Percentiles rank a stretch among this genome's conserved stretches.
Evolutionary conservation across 2,113 vertebrate genomes (phyloP).

Genomic region (Gorsachius goisagi): DNA sequence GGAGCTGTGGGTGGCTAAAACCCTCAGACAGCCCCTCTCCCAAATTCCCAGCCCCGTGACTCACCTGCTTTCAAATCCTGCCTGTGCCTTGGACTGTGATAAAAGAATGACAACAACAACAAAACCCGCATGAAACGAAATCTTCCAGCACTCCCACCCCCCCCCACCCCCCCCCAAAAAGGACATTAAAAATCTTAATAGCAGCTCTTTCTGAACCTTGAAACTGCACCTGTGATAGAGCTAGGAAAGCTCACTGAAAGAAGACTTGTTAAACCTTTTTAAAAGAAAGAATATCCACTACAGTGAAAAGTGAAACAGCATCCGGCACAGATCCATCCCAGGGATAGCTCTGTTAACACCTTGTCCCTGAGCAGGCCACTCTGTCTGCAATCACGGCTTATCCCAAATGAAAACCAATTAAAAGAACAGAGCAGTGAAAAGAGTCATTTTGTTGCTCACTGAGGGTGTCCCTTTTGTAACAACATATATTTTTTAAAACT

Average conservation of each 20-base stretch:
- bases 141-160: neutral
- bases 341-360: neutral
- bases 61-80: constrained; percentile 30
- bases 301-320: neutral
- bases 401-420: neutral
- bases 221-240: neutral
- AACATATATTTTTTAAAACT: constrained; percentile 46
- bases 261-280: neutral
- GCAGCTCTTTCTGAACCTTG: neutral
- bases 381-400: neutral
- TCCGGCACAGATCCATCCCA: neutral
- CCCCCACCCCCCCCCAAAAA: rapidly evolving
- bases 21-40: neutral
- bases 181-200: neutral
- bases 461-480: neutral
- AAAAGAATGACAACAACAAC: neutral
- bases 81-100: neutral
- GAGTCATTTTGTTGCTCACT: neutral
- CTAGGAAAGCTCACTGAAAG: neutral
- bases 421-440: neutral
- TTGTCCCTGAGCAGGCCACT: neutral
- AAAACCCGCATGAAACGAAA: neutral
- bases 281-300: neutral
- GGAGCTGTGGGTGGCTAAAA: neutral
- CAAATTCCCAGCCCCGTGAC: neutral